Conservation (phyloP, 1,140 invertebrate species). For the Ceratoteleas bidentatus region DNA sequence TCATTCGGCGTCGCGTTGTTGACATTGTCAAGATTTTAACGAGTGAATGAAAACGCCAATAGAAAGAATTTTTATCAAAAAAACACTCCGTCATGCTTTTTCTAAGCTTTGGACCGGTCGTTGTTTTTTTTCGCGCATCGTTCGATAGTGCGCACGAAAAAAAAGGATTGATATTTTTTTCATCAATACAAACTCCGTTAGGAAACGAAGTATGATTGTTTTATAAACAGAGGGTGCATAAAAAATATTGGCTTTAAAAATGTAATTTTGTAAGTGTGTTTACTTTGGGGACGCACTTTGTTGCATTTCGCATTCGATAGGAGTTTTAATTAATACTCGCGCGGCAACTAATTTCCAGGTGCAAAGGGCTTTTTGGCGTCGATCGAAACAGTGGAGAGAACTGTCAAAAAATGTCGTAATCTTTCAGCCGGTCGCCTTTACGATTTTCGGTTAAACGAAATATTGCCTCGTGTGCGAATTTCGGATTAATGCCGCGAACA, state of each 20-base stretch:
- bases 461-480: too few species aligned
- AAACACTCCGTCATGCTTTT: constrained; percentile 33
- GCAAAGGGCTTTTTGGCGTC: neutral
- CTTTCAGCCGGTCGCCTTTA: too few species aligned
- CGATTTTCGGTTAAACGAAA: too few species aligned
- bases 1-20: constrained; percentile 47
- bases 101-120: constrained; percentile 14
- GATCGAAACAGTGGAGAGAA: neutral
- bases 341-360: constrained; percentile 1
- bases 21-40: constrained; percentile 54
- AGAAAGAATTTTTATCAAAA: constrained; percentile 53
- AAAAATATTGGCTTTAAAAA: constrained; percentile 42
- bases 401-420: too few species aligned
- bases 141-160: constrained; percentile 17
- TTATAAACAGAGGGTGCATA: constrained; percentile 45
- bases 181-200: constrained; percentile 23
- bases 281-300: constrained; percentile 8
- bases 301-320: constrained; percentile 3
- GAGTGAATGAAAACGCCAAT: constrained; percentile 52
- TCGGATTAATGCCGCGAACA: too few species aligned
- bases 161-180: constrained; percentile 37
- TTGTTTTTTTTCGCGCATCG: constrained; percentile 28
- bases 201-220: constrained; percentile 39
- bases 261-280: constrained; percentile 44
- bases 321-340: constrained; percentile 24